phyloP scores from a whole-genome alignment of 1,140 invertebrate species.

The Musca vetustissima region DNA sequence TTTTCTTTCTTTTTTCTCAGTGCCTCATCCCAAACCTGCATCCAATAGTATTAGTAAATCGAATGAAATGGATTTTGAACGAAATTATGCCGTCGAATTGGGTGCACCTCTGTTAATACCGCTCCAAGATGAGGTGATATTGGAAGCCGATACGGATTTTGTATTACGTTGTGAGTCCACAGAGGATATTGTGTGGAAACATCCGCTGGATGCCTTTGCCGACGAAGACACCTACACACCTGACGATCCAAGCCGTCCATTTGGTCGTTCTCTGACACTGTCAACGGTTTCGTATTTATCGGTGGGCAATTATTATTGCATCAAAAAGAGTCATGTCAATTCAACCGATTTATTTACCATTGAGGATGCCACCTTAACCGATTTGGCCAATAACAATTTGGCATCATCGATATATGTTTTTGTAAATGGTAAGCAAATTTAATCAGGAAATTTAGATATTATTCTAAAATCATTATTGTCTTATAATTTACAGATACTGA shows the following conservation, averaged over 20 bases:
- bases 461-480: background rate
- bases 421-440: conserved; percentile 62
- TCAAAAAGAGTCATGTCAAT: conserved; percentile 39
- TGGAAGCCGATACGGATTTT: conserved; percentile 56
- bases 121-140: conserved; percentile 55
- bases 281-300: conserved; percentile 55
- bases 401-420: conserved; percentile 65
- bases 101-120: conserved; percentile 57
- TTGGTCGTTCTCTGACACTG: conserved; percentile 54
- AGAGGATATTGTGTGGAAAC: conserved; percentile 56
- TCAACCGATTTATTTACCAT: conserved; percentile 40
- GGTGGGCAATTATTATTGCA: conserved; percentile 66
- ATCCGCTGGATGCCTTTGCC: background rate
- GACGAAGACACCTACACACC: conserved; percentile 29
- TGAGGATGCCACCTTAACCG: conserved; percentile 42
- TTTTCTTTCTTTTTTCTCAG: conserved; percentile 20
- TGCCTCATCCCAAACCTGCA: conserved; percentile 14
- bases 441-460: background rate
- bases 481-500: conserved; percentile 58
- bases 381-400: conserved; percentile 54
- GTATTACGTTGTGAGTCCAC: conserved; percentile 59
- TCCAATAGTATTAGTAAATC: conserved; percentile 1
- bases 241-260: conserved; percentile 50
- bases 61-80: conserved; percentile 21
- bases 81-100: conserved; percentile 26